Evolutionary conservation across 1,140 invertebrate genomes (phyloP), one percentile per base, ranked within the genome.

Genomic region (Gonioctena quinquepunctata): DNA sequence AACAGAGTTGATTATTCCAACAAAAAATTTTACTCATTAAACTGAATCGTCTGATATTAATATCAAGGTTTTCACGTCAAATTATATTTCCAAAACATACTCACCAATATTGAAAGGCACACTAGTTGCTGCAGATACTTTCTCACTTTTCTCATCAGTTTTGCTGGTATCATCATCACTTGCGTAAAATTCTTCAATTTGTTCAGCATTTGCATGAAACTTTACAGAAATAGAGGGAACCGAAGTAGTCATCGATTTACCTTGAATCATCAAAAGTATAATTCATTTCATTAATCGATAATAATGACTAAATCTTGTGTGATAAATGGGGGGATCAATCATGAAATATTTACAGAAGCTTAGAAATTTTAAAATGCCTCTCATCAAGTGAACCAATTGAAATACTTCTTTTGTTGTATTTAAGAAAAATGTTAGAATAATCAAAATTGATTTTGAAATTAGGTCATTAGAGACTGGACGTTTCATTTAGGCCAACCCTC

Each of bases 151-250:
- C 11, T 60, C 64, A 3, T 28, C 68, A 25, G 18, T 61, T 61
- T 66, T 66, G 11, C 11, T 48, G 13, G 26, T 19, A 73, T 90
- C 88, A 18, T 90, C 89, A 76, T 90, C 89, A 60, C 85, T 86
- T 26, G 86, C 84, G 76, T 87, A 90, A 5, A 91, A 72, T 79
- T 91, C 89, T 74, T 91, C 90, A 64, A 92, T 79, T 81, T 91
- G 89, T 74, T 92, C 90, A 75, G 90, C 89, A 74, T 88, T 90
- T 25, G 89, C 88, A 84, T 90, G 90, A 77, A 91, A 92, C 79
- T 88, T 88, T 73, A 92, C 89, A 13, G 88, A 84, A 66, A 88
- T 80, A 6, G 80, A 77, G 56, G 88, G 87, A 68, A 88, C 86
- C 19, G 89, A 89, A 56, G 89, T 87, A 42, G 88, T 88, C 23